A percentile compares a stretch with the other conserved stretches of the same genome.
phyloP scores from a whole-genome alignment of 2,113 vertebrate genomes.

The Odocoileus virginianus region DNA sequence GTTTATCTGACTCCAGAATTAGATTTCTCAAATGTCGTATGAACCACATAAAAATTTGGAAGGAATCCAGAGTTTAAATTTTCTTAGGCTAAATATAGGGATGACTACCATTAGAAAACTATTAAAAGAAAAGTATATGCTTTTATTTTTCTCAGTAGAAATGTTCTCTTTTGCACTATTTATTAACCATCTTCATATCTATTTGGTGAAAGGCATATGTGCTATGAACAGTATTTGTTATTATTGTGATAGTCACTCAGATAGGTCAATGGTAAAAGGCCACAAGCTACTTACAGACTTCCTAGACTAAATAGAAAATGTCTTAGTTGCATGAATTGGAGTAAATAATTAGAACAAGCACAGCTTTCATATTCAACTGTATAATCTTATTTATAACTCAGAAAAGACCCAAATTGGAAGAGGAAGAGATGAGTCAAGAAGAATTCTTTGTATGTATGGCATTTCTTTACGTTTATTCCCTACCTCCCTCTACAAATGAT shows the following conservation, averaged over 20 bases:
- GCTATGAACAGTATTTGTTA: neutral
- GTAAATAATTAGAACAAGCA: neutral
- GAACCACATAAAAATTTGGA: constrained; percentile 37
- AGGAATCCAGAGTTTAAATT: constrained; percentile 31
- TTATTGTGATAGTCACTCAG: neutral
- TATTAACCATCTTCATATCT: neutral
- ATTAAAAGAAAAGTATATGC: neutral
- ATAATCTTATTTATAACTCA: neutral
- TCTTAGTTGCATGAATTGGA: neutral
- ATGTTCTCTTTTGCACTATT: neutral
- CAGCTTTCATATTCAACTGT: neutral
- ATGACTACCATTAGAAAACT: neutral
- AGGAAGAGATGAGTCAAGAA: neutral
- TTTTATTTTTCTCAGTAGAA: neutral
- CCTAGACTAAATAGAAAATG: neutral
- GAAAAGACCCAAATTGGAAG: constrained; percentile 7
- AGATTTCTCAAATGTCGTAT: constrained; percentile 26
- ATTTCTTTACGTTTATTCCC: neutral
- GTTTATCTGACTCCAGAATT: constrained; percentile 26
- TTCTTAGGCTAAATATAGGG: constrained; percentile 39
- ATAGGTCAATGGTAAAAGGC: neutral
- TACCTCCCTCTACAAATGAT: neutral
- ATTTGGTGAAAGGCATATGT: neutral
- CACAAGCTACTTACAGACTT: neutral
- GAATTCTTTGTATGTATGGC: neutral